phyloP scores from a whole-genome alignment of 2,797 vertebrate species.

The Sebastes oblongus region DNA sequence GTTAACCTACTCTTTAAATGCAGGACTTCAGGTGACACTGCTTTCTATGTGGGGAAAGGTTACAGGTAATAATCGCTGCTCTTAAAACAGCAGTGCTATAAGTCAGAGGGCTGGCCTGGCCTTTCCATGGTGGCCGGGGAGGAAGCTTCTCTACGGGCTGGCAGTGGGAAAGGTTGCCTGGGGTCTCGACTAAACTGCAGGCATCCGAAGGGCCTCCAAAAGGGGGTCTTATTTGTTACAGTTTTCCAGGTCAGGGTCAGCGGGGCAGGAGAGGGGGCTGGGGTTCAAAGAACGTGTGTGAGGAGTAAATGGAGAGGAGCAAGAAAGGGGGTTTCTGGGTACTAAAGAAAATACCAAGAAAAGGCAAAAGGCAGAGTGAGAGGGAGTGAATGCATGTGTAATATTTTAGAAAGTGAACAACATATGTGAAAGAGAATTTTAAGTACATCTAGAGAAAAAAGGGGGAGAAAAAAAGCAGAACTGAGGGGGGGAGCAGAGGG shows the following conservation, averaged over 20 bases:
- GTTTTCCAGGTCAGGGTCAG: slow-evolving; percentile 69
- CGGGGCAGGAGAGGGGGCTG: slow-evolving; percentile 34
- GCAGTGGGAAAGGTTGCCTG: slow-evolving; percentile 61
- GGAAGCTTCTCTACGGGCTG: slow-evolving; percentile 71
- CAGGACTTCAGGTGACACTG: not conserved
- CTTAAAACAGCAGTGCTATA: slow-evolving; percentile 8
- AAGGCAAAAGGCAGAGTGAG: not conserved
- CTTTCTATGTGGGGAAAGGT: slow-evolving; percentile 1
- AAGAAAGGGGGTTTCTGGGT: slow-evolving; percentile 5
- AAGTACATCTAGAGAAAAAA: slow-evolving; percentile 1
- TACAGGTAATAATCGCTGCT: slow-evolving; percentile 27
- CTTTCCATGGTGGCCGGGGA: slow-evolving; percentile 31
- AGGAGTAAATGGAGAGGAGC: slow-evolving; percentile 26
- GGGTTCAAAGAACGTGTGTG: slow-evolving; percentile 34
- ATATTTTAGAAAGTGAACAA: slow-evolving; percentile 22
- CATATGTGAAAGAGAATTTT: slow-evolving; percentile 9
- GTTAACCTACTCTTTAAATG: not conserved
- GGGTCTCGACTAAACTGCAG: slow-evolving; percentile 53
- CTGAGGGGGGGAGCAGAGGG: slow-evolving; percentile 1
- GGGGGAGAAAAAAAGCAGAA: not conserved
- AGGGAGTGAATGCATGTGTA: not conserved
- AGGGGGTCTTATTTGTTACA: slow-evolving; percentile 65
- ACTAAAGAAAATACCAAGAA: slow-evolving; percentile 12
- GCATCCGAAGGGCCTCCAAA: slow-evolving; percentile 62
- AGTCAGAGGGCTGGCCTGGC: slow-evolving; percentile 2